Evolutionary conservation across 2,888 invertebrate genomes (phyloP), one percentile per base, ranked within the genome.

Genomic region (Meteorus cinctellus): DNA sequence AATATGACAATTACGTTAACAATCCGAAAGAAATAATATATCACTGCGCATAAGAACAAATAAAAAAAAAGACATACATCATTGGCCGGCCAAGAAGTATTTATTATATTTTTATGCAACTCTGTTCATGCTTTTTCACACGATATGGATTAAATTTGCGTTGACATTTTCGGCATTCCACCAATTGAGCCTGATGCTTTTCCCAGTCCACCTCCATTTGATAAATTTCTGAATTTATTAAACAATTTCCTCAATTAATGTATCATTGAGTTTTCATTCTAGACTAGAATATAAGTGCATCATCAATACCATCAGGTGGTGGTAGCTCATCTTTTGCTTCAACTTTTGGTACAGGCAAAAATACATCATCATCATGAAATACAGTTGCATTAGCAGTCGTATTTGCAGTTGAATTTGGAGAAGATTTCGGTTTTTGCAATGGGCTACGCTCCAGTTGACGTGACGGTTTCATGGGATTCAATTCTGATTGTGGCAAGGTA

Each of bases 401-500:
- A 19, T 72, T 14, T 59, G n/a, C 62, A 74, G 27, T 60, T 4
- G 63, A 31, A 34, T 60, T 12, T 24, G 59, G 41, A 3, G 12
- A 65, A 31, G 24, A 12, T 36, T 51, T 6, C 8, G 1, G n/a
- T 31, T 34, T 59, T 19, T 19, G 10, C 10, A 82, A 72, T 6
- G 86, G 86, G 76, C 85, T 87, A 63, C 86, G 82, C 31, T 78
- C 73, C 29, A 87, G 36, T 55, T 86, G 81, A 24, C 76, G 77
- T 34, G 80, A 84, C 0, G 87, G 86, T 62, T 82, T 82, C 85
- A 86, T 87, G 6, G 86, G 87, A 76, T 87, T 75, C 27, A 81
- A 80, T 51, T 74, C 75, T 41, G 78, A 69, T 41, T 79, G 74
- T 81, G 80, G 45, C 0, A 77, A n/a, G 4, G 8, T 24, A 19